These are phyloP conservation scores for Heliconius charithonia DNA, from an alignment of 2,888 invertebrate genomes.

Conservation along the genomic window DNA sequence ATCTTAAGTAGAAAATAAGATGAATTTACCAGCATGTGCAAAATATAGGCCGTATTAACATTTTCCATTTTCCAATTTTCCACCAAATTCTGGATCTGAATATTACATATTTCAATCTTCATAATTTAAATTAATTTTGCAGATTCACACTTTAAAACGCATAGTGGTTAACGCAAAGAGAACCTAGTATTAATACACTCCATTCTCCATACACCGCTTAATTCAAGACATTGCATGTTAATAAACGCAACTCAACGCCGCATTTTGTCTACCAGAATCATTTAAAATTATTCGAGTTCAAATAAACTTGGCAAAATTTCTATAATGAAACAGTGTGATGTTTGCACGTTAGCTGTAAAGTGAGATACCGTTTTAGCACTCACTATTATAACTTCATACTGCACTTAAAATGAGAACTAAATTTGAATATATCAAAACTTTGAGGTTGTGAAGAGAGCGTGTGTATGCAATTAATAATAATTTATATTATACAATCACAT, in stretches of 20 bases:
- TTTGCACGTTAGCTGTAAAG: not conserved
- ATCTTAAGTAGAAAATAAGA: too few relatives aligned
- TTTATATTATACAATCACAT: not conserved
- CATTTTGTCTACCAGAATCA: not conserved
- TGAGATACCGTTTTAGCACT: not conserved
- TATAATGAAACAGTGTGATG: not conserved
- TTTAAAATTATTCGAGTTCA: not conserved
- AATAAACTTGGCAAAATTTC: constrained; percentile 4
- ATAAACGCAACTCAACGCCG: not conserved
- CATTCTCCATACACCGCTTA: not conserved
- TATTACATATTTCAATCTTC: too few relatives aligned
- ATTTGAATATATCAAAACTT: constrained; percentile 21
- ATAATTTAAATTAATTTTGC: too few relatives aligned
- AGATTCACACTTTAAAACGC: too few relatives aligned
- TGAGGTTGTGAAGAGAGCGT: not conserved
- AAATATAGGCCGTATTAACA: too few relatives aligned
- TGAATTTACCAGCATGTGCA: too few relatives aligned
- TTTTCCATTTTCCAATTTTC: too few relatives aligned
- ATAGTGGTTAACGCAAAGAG: too few relatives aligned
- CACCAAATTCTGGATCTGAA: too few relatives aligned
- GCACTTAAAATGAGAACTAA: constrained; percentile 20
- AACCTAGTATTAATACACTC: not conserved
- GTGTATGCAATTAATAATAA: not conserved
- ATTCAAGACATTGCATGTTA: not conserved
- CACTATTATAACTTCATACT: constrained; percentile 9